Conservation (phyloP, 2,797 vertebrate genomes). For the Labeo calbasu region DNA sequence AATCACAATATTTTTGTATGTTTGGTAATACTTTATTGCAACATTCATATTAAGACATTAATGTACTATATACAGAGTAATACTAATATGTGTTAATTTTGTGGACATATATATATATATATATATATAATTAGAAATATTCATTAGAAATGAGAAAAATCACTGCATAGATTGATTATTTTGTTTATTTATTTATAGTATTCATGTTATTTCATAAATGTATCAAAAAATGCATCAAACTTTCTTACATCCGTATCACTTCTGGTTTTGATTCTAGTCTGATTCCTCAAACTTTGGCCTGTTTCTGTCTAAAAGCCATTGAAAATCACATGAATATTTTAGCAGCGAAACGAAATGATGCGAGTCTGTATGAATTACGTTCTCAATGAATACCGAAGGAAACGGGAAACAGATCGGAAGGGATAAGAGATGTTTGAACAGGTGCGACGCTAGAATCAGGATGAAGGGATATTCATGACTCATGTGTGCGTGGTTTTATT, state of each 20-base stretch:
- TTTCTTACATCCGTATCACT: neutral
- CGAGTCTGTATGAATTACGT: constrained; percentile 8
- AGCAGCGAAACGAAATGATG: neutral
- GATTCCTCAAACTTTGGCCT: neutral
- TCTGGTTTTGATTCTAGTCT: neutral
- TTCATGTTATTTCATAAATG: neutral
- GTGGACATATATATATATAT: no score
- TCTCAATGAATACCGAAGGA: constrained; percentile 11
- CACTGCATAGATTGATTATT: no score
- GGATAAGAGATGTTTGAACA: constrained; percentile 35
- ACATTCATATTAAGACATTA: neutral
- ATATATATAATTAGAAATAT: no score
- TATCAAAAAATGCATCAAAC: no score
- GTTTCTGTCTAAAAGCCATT: neutral
- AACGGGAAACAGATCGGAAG: constrained; percentile 20
- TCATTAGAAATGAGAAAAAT: no score
- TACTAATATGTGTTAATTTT: no score
- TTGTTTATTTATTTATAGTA: no score
- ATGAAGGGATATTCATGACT: constrained; percentile 24
- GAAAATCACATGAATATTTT: constrained; percentile 1
- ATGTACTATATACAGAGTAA: no score
- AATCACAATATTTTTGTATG: neutral
- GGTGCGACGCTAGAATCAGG: constrained; percentile 19
- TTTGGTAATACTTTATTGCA: neutral
- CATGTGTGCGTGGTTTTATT: constrained; percentile 32